These are phyloP conservation scores for Enteromius viviparus DNA, from an alignment of 2,797 vertebrate species.

Conservation along the genomic window DNA sequence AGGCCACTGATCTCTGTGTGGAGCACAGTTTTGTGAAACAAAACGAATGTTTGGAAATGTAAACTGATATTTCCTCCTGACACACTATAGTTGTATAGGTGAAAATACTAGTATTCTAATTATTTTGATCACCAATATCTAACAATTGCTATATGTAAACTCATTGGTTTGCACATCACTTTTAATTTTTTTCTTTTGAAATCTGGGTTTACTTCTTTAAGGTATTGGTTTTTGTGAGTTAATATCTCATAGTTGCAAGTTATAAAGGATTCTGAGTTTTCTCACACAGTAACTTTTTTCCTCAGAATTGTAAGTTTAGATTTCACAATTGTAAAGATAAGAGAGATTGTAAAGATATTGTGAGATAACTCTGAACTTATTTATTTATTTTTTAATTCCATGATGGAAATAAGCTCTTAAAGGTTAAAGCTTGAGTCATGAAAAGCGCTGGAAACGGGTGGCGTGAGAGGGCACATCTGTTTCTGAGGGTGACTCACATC, in stretches of 20 bases:
- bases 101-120: too few species aligned
- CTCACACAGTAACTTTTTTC: background rate
- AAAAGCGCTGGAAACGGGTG: conserved; percentile 39
- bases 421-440: conserved; percentile 46
- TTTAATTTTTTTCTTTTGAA: background rate
- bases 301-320: background rate
- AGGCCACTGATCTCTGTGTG: too few species aligned
- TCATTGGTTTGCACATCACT: background rate
- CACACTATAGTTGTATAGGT: too few species aligned
- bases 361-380: too few species aligned
- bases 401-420: background rate
- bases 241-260: background rate
- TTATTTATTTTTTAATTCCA: background rate
- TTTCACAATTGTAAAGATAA: background rate
- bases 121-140: too few species aligned
- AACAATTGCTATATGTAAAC: too few species aligned
- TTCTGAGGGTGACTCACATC: conserved; percentile 60
- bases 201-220: background rate
- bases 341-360: background rate
- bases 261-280: background rate
- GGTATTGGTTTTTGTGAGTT: background rate
- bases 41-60: too few species aligned
- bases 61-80: too few species aligned
- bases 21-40: too few species aligned
- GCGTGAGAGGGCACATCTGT: conserved; percentile 64